Evolutionary conservation across 2,113 vertebrate genomes (phyloP).

Genomic region (Reinhardtius hippoglossoides): DNA sequence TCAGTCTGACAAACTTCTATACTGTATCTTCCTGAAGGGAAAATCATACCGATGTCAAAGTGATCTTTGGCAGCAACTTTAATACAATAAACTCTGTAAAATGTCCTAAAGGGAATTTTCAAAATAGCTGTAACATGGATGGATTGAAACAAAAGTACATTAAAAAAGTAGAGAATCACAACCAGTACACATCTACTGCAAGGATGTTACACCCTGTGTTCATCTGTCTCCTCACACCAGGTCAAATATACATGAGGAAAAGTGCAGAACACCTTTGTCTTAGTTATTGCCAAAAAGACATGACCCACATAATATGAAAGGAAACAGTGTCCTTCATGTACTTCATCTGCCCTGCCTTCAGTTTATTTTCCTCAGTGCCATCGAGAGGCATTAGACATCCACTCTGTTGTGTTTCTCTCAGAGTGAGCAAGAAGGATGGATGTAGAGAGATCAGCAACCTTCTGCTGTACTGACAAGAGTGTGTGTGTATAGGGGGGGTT

Average conservation of each 20-base stretch:
- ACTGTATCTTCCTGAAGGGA: not conserved
- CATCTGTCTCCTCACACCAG: not conserved
- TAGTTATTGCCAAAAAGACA: not conserved
- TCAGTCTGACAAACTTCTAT: slow-evolving; percentile 7
- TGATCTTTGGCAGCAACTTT: not conserved
- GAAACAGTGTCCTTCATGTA: not conserved
- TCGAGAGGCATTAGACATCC: not conserved
- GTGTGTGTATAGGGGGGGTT: slow-evolving; percentile 1
- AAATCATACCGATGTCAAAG: not conserved
- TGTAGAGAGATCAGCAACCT: slow-evolving; percentile 14
- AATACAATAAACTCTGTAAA: too few relatives aligned
- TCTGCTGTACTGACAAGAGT: slow-evolving; percentile 3
- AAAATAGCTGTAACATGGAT: not conserved
- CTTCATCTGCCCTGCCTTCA: not conserved
- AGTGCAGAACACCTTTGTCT: not conserved
- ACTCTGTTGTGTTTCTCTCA: slow-evolving; percentile 1
- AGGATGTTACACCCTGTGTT: not conserved
- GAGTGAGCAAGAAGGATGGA: slow-evolving; percentile 1
- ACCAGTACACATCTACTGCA: too few relatives aligned
- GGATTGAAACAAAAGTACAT: not conserved
- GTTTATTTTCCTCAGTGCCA: not conserved
- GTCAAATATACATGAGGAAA: not conserved
- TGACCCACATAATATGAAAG: not conserved
- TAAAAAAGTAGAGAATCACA: not conserved
- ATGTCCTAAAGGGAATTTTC: too few relatives aligned